A percentile compares a stretch with the other conserved stretches of the same genome.
Evolutionary conservation across 1,140 invertebrate genomes (phyloP).

Genomic region (Platyscapa corneri): DNA sequence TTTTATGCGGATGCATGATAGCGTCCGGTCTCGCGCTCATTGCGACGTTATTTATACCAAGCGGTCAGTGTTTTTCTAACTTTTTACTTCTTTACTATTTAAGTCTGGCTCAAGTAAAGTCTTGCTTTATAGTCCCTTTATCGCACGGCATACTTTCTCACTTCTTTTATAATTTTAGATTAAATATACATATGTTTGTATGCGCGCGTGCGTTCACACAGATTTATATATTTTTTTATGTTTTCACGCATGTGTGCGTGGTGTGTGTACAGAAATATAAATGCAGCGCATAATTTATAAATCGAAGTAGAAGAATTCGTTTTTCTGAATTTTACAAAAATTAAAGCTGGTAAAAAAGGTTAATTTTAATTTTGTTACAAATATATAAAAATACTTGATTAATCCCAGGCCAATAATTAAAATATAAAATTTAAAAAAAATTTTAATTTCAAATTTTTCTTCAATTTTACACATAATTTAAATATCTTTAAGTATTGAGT

Average conservation of each 20-base stretch:
- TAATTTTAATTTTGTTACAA: constrained; percentile 2
- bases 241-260: no score
- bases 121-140: constrained; percentile 6
- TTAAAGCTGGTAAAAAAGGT: constrained; percentile 3
- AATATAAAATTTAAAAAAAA: constrained; percentile 5
- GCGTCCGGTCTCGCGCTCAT: constrained; percentile 79
- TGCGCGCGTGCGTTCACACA: no score
- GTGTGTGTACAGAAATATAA: not conserved
- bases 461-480: not conserved
- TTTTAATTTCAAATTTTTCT: not conserved
- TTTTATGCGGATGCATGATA: constrained; percentile 82
- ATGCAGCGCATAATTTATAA: not conserved
- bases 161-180: constrained; percentile 29
- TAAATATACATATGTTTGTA: not conserved
- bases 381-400: not conserved
- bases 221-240: no score
- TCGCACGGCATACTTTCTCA: not conserved
- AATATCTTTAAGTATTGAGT: not conserved
- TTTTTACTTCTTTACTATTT: constrained; percentile 8
- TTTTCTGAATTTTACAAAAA: no score
- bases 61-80: constrained; percentile 68
- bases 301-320: constrained; percentile 15
- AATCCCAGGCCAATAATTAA: not conserved
- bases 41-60: constrained; percentile 77
- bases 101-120: constrained; percentile 5